A percentile compares a stretch with the other conserved stretches of the same genome.
Evolutionary conservation across 2,113 vertebrate genomes (phyloP).

Genomic region (Muntiacus reevesi): DNA sequence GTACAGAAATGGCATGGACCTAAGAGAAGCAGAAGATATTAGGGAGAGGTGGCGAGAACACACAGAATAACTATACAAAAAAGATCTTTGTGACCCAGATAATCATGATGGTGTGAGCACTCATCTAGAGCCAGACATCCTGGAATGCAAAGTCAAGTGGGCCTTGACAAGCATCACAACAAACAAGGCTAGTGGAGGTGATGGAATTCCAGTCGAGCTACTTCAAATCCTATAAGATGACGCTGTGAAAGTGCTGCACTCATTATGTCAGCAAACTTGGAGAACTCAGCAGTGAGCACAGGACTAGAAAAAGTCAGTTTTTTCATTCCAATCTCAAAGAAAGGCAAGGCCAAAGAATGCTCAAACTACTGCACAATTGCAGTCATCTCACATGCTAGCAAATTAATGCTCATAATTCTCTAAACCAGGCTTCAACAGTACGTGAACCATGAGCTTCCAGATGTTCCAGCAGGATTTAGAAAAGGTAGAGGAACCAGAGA

Average conservation of each 20-base stretch:
- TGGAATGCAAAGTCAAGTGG: neutral
- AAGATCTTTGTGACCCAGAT: neutral
- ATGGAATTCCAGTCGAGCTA: neutral
- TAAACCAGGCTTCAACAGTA: neutral
- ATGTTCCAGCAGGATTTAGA: neutral
- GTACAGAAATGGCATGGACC: neutral
- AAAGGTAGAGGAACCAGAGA: neutral
- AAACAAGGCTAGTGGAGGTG: neutral
- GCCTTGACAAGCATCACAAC: accelerated
- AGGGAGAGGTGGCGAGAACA: accelerated
- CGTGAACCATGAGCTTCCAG: neutral
- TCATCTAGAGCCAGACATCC: neutral
- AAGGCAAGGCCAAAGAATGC: neutral
- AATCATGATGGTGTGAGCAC: neutral
- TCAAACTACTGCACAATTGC: accelerated
- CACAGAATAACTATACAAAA: neutral
- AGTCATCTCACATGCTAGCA: neutral
- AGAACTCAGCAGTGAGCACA: neutral
- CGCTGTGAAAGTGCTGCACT: neutral
- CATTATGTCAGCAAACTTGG: neutral
- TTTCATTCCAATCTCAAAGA: neutral
- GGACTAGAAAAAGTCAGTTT: neutral
- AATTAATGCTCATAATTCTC: neutral
- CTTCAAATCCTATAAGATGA: neutral
- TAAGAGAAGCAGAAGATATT: neutral